Base-by-base conservation (phyloP, 2,113 vertebrate genomes). In the Oreochromis spilurus region DNA sequence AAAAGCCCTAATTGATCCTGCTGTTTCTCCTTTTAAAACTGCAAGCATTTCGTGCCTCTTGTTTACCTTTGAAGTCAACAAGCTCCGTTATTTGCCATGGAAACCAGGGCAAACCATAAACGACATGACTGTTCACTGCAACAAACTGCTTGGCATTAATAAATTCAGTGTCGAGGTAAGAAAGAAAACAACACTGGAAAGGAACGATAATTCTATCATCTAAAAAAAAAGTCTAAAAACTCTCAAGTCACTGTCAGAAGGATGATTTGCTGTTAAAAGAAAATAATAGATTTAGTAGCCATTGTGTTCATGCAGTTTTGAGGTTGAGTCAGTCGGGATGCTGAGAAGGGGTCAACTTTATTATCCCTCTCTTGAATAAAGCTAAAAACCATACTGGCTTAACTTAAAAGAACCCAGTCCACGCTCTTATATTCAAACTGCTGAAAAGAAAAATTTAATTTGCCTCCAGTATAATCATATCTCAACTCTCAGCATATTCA, bases 391-490 rank as follows among this genome's bases (percentile, higher is more conserved):
- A 83, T 9, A 83, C 34, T 40, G 65, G 84, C 82, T 88, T 82
- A 45, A 82, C 79, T 86, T 67, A 84, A 87, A 90, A 88, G 75
- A 89, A 52, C 67, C 54, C 40, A 24, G 53, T 67, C 12, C 24
- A 29, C 10, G 26, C 65, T 86, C 60, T 88, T 81, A 84, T 87
- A 95, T 89, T 92, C 82, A 93, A 92, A 93, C 86, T 86, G 91
- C 86, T 89, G 89, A 91, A 93, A 93, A 92, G 81, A 87, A 48
- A 93, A 93, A 95, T 90, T 91, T 65, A 94, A 95, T 94, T 91
- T 91, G 54, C 78, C 60, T 38, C 6, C 57, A 91, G 82, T 85
- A 91, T 91, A 94, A 94, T 94, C 88, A 82, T 91, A 92, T 94
- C 91, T 84, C 38, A 87, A 84, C 82, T 88, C 90, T 84, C 86